Base-by-base conservation (phyloP, 2,113 vertebrate genomes). In the Cichladusa arquata region DNA sequence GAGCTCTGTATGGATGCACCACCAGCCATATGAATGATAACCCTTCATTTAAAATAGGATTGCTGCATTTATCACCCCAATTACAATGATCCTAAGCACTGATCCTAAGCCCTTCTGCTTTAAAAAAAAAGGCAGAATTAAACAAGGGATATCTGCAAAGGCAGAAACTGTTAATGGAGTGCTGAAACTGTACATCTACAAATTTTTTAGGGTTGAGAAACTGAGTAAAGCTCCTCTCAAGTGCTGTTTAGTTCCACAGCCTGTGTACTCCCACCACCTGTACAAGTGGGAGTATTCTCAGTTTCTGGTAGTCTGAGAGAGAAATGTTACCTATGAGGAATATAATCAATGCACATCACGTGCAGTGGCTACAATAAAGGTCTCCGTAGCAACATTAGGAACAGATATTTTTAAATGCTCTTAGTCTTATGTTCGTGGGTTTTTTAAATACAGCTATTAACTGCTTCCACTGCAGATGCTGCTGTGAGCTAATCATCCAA, bases 301-400 rank as follows among this genome's bases (percentile, higher is more conserved):
- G 34, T 29, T 78, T 48, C 76, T 56, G 2, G 44, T 11, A 51
- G 64, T n/a, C 92, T 88, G 62, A 71, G 69, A n/a, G 67, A 66
- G 51, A 60, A 67, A 48, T 17, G 9, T 44, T 91, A 88, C 80
- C 88, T 83, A 1, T 2, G 1, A 60, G 36, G 69, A 60, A 38
- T 26, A 40, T 18, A 71, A 84, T 64, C 88, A 74, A 33, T 38
- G 92, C 86, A 74, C 64, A 60, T 86, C 90, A 83, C 16, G 0
- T 90, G 34, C 82, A 58, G 12, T 25, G 71, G 76, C 86, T 92
- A 12, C 62, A 94, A 93, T 70, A 78, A 83, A 94, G 64, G 76
- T 90, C 92, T 97, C 94, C 15, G 33, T 94, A 84, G 95, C 88
- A 96, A 96, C 96, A 86, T 93, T 81, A 92, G 66, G 88, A 93